Evolutionary conservation across 2,888 invertebrate genomes (phyloP).

Genomic region (Chironomus tentans): DNA sequence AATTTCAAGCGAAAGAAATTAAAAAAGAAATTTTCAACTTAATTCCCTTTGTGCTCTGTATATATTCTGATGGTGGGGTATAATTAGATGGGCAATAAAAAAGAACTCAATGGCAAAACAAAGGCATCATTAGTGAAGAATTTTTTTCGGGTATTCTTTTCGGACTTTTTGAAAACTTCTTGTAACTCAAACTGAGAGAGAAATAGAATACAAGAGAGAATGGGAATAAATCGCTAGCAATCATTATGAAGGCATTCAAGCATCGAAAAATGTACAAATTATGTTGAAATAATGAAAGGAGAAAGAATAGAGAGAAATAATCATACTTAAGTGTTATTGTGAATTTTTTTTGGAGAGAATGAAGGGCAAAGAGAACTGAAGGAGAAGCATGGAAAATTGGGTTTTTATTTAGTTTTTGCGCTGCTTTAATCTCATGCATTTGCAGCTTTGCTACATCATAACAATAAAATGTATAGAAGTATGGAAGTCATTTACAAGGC

Average conservation of each 20-base stretch:
- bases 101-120: constrained; percentile 14
- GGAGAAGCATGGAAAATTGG: constrained; percentile 13
- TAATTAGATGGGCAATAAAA: constrained; percentile 27
- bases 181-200: background rate
- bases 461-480: too few relatives aligned
- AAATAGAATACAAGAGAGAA: background rate
- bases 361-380: background rate
- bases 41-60: background rate
- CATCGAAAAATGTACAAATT: constrained; percentile 12
- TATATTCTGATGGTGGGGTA: background rate
- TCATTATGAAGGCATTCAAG: constrained; percentile 23
- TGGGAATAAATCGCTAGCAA: background rate
- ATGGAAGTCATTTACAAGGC: too few relatives aligned
- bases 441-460: too few relatives aligned
- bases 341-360: background rate
- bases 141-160: constrained; percentile 8
- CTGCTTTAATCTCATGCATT: background rate
- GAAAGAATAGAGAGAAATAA: constrained; percentile 10
- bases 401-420: background rate
- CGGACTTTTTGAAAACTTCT: background rate
- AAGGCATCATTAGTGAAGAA: constrained; percentile 27
- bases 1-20: background rate
- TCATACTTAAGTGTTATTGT: constrained; percentile 26
- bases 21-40: too few relatives aligned
- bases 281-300: constrained; percentile 5